phyloP scores from a whole-genome alignment of 2,113 vertebrate species.

The Setophaga coronata region DNA sequence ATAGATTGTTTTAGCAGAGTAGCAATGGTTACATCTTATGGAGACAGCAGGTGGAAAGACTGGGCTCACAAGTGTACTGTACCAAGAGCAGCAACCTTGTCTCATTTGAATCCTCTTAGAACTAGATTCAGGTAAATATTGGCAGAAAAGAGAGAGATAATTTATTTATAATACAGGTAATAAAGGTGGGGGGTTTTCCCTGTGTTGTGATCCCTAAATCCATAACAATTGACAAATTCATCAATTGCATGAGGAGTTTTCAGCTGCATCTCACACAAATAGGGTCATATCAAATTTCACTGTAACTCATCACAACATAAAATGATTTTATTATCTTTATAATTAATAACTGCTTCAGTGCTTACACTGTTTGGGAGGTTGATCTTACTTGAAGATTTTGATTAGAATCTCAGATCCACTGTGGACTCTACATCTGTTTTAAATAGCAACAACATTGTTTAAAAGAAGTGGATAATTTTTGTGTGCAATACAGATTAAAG shows the following conservation, averaged over 20 bases:
- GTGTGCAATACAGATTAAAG: not conserved
- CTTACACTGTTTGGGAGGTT: not conserved
- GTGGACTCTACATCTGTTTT: not conserved
- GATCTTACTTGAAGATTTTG: not conserved
- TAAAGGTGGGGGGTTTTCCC: fast-evolving
- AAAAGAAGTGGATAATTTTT: not conserved
- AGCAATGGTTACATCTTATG: not conserved
- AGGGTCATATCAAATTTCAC: not conserved
- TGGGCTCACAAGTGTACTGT: not conserved
- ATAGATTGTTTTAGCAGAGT: not conserved
- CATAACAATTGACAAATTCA: not conserved
- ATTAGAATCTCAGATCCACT: not conserved
- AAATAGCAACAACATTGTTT: not conserved
- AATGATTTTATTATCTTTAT: not conserved
- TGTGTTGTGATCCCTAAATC: not conserved
- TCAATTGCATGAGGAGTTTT: not conserved
- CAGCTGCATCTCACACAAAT: not conserved
- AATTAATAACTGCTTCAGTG: not conserved
- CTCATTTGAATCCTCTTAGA: not conserved
- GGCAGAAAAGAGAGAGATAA: not conserved
- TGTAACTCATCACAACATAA: not conserved
- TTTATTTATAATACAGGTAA: not conserved
- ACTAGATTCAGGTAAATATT: not conserved
- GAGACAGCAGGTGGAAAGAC: not conserved
- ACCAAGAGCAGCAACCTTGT: not conserved